Evolutionary conservation across 64 coral and sea anemone species (phyloP).

Genomic region (Hydrozoanthus tunicans): DNA sequence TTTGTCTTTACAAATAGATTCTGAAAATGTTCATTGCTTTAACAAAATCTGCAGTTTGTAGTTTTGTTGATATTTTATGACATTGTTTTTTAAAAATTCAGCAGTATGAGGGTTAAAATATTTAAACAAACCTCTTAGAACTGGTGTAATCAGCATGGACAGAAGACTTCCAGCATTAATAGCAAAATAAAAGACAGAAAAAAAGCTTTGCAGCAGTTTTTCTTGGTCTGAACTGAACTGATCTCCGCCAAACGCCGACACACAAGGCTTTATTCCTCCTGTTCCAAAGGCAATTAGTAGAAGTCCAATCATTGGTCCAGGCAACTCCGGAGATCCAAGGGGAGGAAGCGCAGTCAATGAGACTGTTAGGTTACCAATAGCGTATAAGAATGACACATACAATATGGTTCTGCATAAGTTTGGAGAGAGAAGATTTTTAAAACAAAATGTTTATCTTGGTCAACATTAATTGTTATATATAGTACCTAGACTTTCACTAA

Average conservation of each 20-base stretch:
- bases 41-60: no score
- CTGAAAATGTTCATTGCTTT: no score
- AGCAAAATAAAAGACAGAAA: conserved; percentile 95
- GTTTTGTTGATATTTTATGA: no score
- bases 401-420: conserved; percentile 79
- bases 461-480: background rate
- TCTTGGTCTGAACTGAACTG: conserved; percentile 86
- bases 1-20: no score
- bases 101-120: no score
- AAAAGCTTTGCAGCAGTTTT: conserved; percentile 86
- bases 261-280: conserved; percentile 94
- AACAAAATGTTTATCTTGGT: background rate
- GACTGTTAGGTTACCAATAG: conserved; percentile 80
- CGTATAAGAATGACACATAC: conserved; percentile 89
- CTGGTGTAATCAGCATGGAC: conserved; percentile 89
- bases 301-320: conserved; percentile 84
- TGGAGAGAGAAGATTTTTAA: background rate
- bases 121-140: conserved; percentile 76
- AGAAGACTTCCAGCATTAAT: conserved; percentile 95
- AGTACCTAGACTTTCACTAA: no score
- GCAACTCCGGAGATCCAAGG: conserved; percentile 66
- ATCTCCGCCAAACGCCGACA: conserved; percentile 95
- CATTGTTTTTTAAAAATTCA: no score
- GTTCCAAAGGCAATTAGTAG: conserved; percentile 94
- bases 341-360: conserved; percentile 78